Base-by-base conservation (phyloP, 92 coral and sea anemone genomes). In the Porites cylindrica region DNA sequence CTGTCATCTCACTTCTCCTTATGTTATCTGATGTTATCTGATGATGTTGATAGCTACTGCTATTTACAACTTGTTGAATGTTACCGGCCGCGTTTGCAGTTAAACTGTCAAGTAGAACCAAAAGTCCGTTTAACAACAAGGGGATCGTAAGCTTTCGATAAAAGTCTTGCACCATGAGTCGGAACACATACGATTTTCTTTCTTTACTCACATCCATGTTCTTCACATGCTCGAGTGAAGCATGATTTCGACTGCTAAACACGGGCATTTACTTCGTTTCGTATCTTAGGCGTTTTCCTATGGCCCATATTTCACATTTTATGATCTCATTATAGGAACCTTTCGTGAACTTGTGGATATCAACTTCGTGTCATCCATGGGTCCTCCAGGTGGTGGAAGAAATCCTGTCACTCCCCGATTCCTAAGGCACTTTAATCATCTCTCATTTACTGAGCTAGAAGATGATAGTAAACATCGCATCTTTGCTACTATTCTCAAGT, bases 361-460 rank as follows among this genome's bases (percentile, higher is more conserved):
- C 89, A 97, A 97, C 60, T 85, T 97, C 51, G 88, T 93, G 50
- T 87, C 98, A 18, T 93, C 99, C 19, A 93, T 97, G 98, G 99
- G 99, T 10, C 99, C 99, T 8, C 99, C 99, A 26, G 99, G 99
- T 21, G 99, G 99, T 62, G 99, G 99, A 8, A 94, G 99, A 73
- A 97, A 97, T 79, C 94, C 98, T 18, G 99, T 97, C 51, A 95
- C 99, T 0, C 94, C 98, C 2, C 92, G 99, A 16, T 88, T 95
- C 83, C 89, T 97, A 19, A 91, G 99, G 83, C 99, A 97, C 79
- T 97, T 97, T 82, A 97, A 97, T 78, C 96, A 93, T 74, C 80
- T 97, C 79, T 95, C 99, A 12, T 97, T 97, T 59, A 97, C 98
- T 72, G 99, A 97, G 86, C 95, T 97, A 82, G 99, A 97, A 71